Conservation (phyloP, 2,797 vertebrate species). For the Salarias fasciatus region DNA sequence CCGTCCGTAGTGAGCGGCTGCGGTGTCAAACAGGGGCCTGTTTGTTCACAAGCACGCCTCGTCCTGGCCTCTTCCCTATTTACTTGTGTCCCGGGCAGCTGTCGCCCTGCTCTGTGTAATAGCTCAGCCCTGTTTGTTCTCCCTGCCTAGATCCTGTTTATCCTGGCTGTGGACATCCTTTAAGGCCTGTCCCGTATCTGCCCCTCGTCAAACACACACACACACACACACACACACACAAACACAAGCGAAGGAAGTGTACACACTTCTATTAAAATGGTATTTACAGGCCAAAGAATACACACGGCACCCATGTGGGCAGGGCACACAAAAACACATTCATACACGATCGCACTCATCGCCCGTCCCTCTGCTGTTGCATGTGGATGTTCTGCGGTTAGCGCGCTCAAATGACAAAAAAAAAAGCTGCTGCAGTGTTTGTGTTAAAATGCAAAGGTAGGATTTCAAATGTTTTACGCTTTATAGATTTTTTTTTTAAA, state of each 20-base stretch:
- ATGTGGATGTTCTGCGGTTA: slow-evolving; percentile 47
- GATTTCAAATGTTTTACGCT: slow-evolving; percentile 31
- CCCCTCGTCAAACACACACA: slow-evolving; percentile 74
- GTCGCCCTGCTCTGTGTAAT: slow-evolving; percentile 81
- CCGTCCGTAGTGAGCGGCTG: slow-evolving; percentile 64
- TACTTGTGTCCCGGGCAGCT: slow-evolving; percentile 82
- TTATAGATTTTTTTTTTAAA: slow-evolving; percentile 1
- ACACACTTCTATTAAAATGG: slow-evolving; percentile 71
- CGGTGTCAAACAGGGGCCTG: slow-evolving; percentile 81
- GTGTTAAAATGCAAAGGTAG: slow-evolving; percentile 28
- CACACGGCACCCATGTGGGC: slow-evolving; percentile 41
- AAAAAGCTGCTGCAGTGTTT: slow-evolving; percentile 43
- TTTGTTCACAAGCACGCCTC: slow-evolving; percentile 88
- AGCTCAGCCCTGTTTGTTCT: slow-evolving; percentile 77
- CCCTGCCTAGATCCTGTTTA: slow-evolving; percentile 78
- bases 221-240: slow-evolving; percentile 45
- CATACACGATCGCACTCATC: slow-evolving; percentile 26
- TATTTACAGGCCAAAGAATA: slow-evolving; percentile 70
- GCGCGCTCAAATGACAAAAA: slow-evolving; percentile 29
- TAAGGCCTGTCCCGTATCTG: slow-evolving; percentile 77
- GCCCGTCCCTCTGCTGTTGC: slow-evolving; percentile 35
- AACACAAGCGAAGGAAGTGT: slow-evolving; percentile 43
- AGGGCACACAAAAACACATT: slow-evolving; percentile 27
- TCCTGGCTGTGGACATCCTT: slow-evolving; percentile 78
- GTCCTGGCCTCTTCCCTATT: slow-evolving; percentile 85